Evolutionary conservation across 2,888 invertebrate genomes (phyloP), one percentile per base, ranked within the genome.

Genomic region (Hirtodrosophila trivittata): DNA sequence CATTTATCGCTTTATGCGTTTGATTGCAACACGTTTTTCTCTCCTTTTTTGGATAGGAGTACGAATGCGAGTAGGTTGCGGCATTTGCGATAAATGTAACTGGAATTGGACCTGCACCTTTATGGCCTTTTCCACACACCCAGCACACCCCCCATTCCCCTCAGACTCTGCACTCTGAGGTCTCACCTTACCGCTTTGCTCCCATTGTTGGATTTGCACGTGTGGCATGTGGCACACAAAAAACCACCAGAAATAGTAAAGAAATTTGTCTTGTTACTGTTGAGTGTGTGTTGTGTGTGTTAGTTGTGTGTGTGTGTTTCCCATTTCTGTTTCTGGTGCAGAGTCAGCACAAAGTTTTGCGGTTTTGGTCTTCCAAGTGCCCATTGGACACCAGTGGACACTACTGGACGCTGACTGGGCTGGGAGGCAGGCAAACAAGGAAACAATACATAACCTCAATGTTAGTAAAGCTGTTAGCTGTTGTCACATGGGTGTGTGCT

Each of bases 21-120:
- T 42, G 47, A 52, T 72, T 71, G 73, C 73, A 64, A 71, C 71
- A 71, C 67, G 65, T 62, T 55, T 42, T 59, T 39, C 38, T 33
- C 33, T 13, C 10, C 8, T 26, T 46, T 28, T 45, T 39, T 30
- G 37, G 43, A n/a, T n/a, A n/a, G n/a, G n/a, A n/a, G n/a, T n/a
- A n/a, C n/a, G n/a, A 21, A 21, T 21, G 2, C 5, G 18, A 21
- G 18, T 21, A 21, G 18, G 18, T 21, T 41, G 25, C 21, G 26
- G 37, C 37, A 41, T 49, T 42, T 35, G 59, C 39, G 30, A 57
- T 68, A 66, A 67, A 67, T 57, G 68, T 67, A 57, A 75, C 68
- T 75, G 64, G 62, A 77, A 69, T 75, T 73, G 84, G 69, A 66
- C 56, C 81, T 76, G 81, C 73, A 60, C 83, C 70, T 65, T 75